These are phyloP conservation scores for Riparia riparia DNA, from an alignment of 2,113 vertebrate species.

Conservation along the genomic window DNA sequence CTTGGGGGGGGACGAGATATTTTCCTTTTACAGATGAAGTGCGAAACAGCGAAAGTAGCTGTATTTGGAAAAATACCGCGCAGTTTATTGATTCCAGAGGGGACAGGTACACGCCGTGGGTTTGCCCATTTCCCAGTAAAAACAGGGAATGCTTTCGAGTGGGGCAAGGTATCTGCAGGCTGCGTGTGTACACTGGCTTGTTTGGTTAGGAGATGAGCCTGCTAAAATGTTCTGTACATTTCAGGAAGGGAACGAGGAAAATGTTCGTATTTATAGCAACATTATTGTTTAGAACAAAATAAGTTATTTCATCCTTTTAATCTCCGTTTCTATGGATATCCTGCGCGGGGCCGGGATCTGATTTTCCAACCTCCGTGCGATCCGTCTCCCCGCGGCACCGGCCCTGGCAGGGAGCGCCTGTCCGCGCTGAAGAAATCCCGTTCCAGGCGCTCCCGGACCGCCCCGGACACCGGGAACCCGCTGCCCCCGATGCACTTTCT, in stretches of 20 bases:
- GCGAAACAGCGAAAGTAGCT: background rate
- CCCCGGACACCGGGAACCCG: background rate
- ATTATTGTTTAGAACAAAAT: slow-evolving; percentile 33
- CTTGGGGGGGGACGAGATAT: background rate
- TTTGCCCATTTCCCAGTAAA: background rate
- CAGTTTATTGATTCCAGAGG: background rate
- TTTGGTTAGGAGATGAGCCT: background rate
- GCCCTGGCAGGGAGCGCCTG: background rate
- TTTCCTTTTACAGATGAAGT: background rate
- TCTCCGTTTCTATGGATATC: slow-evolving; percentile 32
- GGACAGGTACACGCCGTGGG: background rate
- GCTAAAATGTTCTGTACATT: background rate
- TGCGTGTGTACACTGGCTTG: rapidly evolving
- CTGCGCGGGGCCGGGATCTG: background rate
- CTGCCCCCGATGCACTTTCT: background rate
- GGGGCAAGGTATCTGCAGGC: background rate
- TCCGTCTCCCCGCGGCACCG: background rate
- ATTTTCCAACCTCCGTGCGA: background rate
- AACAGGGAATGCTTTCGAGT: background rate
- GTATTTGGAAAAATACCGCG: background rate
- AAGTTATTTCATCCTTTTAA: slow-evolving; percentile 36
- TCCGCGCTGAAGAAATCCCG: background rate
- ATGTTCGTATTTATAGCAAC: slow-evolving; percentile 4
- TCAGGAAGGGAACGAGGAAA: slow-evolving; percentile 14
- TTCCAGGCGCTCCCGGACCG: background rate